Evolutionary conservation across 2,888 invertebrate species (phyloP).

Genomic region (Arge pagana): DNA sequence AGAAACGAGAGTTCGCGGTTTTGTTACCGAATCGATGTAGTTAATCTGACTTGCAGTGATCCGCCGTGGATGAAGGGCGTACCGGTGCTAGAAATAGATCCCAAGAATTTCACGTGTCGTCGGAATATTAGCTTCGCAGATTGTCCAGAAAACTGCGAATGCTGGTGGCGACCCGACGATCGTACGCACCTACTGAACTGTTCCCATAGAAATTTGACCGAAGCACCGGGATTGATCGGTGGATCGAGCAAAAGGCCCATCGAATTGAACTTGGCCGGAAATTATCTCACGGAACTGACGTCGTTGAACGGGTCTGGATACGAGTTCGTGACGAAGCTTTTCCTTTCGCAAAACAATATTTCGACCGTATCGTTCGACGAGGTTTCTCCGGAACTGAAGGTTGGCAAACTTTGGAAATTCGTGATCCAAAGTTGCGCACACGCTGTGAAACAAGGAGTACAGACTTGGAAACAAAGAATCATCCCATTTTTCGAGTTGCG

Average conservation of each 20-base stretch:
- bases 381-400: conserved; percentile 58
- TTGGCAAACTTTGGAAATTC: no score
- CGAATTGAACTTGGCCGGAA: conserved; percentile 59
- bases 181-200: conserved; percentile 63
- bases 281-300: conserved; percentile 55
- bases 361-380: conserved; percentile 51
- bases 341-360: conserved; percentile 61
- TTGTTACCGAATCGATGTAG: no score
- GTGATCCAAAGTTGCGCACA: no score
- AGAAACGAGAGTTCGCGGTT: no score
- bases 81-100: no score
- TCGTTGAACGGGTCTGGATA: conserved; percentile 54
- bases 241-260: conserved; percentile 46
- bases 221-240: conserved; percentile 55
- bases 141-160: conserved; percentile 63
- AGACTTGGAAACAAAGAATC: no score
- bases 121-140: no score
- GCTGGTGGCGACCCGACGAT: conserved; percentile 60
- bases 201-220: conserved; percentile 57
- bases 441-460: no score
- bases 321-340: conserved; percentile 59
- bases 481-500: no score
- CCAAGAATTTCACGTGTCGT: no score
- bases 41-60: no score
- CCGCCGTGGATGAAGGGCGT: no score